A percentile compares a stretch with the other conserved stretches of the same genome.
These are phyloP conservation scores for Rhinophrynus dorsalis DNA, from an alignment of 2,797 vertebrate genomes.

Conservation along the genomic window DNA sequence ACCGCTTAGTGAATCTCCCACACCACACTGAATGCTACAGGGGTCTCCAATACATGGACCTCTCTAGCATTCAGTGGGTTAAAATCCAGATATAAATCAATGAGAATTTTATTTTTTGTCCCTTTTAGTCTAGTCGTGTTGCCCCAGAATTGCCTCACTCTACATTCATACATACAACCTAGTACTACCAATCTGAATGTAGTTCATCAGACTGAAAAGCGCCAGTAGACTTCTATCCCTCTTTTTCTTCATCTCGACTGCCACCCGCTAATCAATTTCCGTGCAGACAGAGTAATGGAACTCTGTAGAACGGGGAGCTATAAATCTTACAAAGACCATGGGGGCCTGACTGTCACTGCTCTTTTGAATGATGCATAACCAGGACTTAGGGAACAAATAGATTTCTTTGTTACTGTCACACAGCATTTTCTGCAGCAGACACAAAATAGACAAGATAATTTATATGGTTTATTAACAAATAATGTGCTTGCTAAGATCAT, in stretches of 20 bases:
- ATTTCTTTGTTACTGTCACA: constrained; percentile 35
- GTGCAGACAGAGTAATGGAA: constrained; percentile 14
- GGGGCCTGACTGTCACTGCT: constrained; percentile 32
- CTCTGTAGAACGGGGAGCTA: constrained; percentile 2
- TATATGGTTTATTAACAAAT: constrained; percentile 41
- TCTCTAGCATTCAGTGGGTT: too few relatives aligned
- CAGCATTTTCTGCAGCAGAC: constrained; percentile 47
- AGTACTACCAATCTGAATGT: background rate
- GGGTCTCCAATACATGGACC: too few relatives aligned
- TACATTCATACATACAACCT: too few relatives aligned
- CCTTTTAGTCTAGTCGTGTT: too few relatives aligned
- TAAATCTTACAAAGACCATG: constrained; percentile 42
- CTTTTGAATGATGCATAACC: constrained; percentile 40
- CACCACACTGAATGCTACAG: too few relatives aligned
- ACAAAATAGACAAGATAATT: constrained; percentile 31
- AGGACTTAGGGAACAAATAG: constrained; percentile 33
- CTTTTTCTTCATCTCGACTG: background rate
- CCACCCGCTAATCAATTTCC: constrained; percentile 51
- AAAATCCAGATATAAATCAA: too few relatives aligned
- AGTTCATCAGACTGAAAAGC: background rate
- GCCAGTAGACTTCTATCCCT: background rate
- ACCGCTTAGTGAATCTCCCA: too few relatives aligned
- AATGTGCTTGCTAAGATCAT: background rate
- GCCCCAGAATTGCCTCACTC: too few relatives aligned
- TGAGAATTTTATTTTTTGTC: too few relatives aligned